A percentile compares a stretch with the other conserved stretches of the same genome.
Conservation (phyloP, 2,797 vertebrate species). For the Fringilla coelebs region DNA sequence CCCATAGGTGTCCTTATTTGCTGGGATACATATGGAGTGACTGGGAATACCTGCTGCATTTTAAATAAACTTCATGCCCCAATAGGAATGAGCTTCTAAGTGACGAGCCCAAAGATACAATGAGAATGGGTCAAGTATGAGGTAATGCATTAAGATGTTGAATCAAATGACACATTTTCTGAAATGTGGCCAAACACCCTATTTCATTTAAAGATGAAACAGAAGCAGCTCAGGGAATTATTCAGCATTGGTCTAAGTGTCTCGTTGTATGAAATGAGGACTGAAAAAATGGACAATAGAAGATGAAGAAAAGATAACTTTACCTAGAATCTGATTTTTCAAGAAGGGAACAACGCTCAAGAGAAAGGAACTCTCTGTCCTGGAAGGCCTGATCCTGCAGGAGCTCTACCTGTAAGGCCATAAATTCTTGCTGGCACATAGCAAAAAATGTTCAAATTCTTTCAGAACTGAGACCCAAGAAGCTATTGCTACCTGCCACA, state of each 20-base stretch:
- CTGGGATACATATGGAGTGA: neutral
- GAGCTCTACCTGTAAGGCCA: neutral
- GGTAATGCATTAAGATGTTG: neutral
- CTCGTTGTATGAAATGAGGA: neutral
- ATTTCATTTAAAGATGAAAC: neutral
- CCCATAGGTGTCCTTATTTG: neutral
- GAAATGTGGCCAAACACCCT: neutral
- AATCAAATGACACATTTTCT: neutral
- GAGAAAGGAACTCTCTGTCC: neutral
- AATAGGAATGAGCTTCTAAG: neutral
- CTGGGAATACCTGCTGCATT: neutral
- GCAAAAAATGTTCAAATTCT: neutral
- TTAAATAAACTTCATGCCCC: neutral
- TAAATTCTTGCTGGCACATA: rapidly evolving
- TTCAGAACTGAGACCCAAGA: neutral
- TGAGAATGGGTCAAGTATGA: neutral
- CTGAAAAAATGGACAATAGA: neutral
- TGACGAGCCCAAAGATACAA: neutral
- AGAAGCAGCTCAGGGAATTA: neutral
- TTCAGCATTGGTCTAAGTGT: neutral
- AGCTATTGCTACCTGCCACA: neutral
- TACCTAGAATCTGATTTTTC: neutral
- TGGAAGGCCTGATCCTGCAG: neutral
- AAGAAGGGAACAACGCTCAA: neutral
- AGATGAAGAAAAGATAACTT: neutral